A percentile compares a stretch with the other conserved stretches of the same genome.
phyloP scores from a whole-genome alignment of 2,797 vertebrate genomes.

The Schizothorax lantsangensis region DNA sequence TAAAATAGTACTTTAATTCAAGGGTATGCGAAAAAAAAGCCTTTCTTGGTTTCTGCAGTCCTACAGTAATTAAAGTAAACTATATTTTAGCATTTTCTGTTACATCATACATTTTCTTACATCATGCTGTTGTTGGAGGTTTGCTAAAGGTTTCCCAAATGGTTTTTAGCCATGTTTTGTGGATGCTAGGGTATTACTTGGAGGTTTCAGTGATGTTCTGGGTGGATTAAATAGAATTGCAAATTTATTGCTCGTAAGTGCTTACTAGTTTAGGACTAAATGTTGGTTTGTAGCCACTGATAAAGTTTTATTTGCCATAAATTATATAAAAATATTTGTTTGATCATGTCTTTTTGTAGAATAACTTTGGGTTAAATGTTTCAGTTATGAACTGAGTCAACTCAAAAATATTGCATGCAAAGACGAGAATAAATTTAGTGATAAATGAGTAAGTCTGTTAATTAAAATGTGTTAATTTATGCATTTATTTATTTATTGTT shows the following conservation, averaged over 20 bases:
- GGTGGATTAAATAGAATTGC: background rate
- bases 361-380: background rate
- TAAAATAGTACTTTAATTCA: slow-evolving; percentile 19
- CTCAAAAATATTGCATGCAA: background rate
- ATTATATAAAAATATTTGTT: background rate
- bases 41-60: background rate
- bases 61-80: slow-evolving; percentile 2
- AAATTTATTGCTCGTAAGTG: background rate
- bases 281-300: background rate
- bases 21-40: background rate
- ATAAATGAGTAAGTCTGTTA: background rate
- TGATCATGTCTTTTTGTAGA: background rate
- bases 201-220: background rate
- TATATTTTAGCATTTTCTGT: background rate
- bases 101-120: background rate
- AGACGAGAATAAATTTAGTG: background rate
- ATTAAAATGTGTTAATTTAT: background rate
- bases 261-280: background rate
- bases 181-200: background rate
- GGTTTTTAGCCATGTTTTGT: background rate
- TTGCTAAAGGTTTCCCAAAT: background rate
- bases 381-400: background rate
- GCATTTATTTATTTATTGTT: background rate
- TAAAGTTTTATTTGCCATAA: background rate
- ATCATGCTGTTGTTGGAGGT: background rate